phyloP scores from a whole-genome alignment of 2,888 invertebrate genomes.

The Actias luna region DNA sequence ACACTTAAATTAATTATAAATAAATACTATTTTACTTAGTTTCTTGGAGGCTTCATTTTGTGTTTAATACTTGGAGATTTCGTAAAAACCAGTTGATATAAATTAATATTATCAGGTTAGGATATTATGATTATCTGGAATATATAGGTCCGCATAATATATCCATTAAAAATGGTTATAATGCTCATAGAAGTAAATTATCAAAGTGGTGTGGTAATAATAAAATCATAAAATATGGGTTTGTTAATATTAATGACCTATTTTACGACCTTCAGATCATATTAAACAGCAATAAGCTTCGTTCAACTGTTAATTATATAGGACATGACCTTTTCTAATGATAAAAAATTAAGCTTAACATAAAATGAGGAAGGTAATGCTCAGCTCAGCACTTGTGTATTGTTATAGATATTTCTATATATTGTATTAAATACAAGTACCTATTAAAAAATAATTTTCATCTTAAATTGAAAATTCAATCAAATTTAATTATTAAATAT shows the following conservation, averaged over 20 bases:
- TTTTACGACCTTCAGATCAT: constrained; percentile 47
- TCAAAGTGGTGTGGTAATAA: constrained; percentile 38
- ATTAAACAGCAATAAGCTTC: constrained; percentile 40
- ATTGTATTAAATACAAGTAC: too few relatives aligned
- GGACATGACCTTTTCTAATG: not conserved
- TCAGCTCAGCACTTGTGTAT: not conserved
- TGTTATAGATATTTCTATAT: too few relatives aligned
- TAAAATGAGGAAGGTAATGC: not conserved
- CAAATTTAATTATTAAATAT: too few relatives aligned
- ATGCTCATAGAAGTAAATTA: not conserved
- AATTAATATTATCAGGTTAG: not conserved
- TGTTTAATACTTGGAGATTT: not conserved
- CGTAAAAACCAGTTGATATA: not conserved
- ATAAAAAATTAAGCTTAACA: not conserved
- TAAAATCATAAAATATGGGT: constrained; percentile 43
- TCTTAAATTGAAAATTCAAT: too few relatives aligned
- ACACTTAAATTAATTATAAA: not conserved
- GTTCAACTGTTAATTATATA: constrained; percentile 32
- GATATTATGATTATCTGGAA: not conserved
- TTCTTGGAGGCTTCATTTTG: not conserved
- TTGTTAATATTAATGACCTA: constrained; percentile 46
- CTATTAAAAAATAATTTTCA: too few relatives aligned
- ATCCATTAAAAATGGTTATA: not conserved
- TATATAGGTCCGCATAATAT: not conserved
- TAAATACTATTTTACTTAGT: not conserved